phyloP scores from a whole-genome alignment of 2,888 invertebrate species.

The Chymomyza caudatula region DNA sequence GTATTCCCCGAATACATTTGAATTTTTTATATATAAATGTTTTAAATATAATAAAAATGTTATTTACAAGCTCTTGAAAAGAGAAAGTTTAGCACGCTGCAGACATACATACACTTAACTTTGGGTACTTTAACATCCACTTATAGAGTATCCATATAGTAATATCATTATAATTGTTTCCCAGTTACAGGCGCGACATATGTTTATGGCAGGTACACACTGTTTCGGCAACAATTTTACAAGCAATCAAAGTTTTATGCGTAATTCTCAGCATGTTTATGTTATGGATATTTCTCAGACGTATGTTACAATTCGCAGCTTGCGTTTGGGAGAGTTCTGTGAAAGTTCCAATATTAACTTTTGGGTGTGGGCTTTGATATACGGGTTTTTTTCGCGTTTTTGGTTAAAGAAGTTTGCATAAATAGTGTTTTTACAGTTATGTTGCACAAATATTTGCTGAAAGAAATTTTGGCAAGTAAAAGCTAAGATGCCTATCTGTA shows the following conservation, averaged over 20 bases:
- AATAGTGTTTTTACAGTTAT: not conserved
- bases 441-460: not conserved
- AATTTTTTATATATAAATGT: conserved; percentile 56
- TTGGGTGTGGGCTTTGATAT: not conserved
- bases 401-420: no score
- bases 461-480: not conserved
- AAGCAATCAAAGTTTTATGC: conserved; percentile 53
- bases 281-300: conserved; percentile 43
- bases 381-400: not conserved
- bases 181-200: conserved; percentile 34
- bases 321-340: conserved; percentile 3
- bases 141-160: not conserved
- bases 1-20: conserved; percentile 18
- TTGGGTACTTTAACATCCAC: no score
- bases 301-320: conserved; percentile 54
- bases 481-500: not conserved
- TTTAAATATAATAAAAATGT: conserved; percentile 69
- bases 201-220: conserved; percentile 32
- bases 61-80: conserved; percentile 72
- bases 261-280: conserved; percentile 34
- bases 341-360: not conserved
- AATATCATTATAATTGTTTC: not conserved
- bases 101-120: conserved; percentile 67
- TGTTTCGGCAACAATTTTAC: conserved; percentile 52
- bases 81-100: conserved; percentile 69